A percentile compares a stretch with the other conserved stretches of the same genome.
Conservation (phyloP, 2,888 invertebrate genomes). For the Torymus auratus region DNA sequence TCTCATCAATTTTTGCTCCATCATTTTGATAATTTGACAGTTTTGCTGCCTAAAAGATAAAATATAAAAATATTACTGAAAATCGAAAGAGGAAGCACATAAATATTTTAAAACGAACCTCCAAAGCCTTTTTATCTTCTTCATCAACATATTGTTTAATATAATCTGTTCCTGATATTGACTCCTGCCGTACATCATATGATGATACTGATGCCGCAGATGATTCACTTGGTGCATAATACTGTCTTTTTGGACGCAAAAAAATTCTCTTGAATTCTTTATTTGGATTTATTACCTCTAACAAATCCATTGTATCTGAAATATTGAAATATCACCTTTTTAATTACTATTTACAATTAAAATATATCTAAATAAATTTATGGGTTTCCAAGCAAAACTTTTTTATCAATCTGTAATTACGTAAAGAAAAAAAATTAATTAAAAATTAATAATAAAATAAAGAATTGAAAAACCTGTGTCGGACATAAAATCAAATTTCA, state of each 20-base stretch:
- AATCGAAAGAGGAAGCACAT: no score
- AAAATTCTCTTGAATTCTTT: constrained; percentile 49
- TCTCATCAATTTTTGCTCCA: constrained; percentile 63
- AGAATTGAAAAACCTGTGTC: no score
- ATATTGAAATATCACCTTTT: no score
- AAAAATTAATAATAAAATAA: no score
- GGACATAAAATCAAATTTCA: no score
- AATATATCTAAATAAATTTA: no score
- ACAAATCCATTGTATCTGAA: constrained; percentile 61
- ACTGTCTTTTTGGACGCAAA: background rate
- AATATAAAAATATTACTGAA: constrained; percentile 1
- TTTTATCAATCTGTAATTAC: no score
- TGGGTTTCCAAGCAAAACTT: no score
- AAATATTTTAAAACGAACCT: constrained; percentile 61
- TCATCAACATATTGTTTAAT: constrained; percentile 67
- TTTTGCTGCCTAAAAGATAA: constrained; percentile 43
- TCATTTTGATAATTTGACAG: constrained; percentile 1
- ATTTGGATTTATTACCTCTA: constrained; percentile 59
- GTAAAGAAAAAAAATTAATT: no score
- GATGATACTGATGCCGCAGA: constrained; percentile 1
- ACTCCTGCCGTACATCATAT: background rate
- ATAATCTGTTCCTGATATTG: constrained; percentile 67
- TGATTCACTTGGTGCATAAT: constrained; percentile 10
- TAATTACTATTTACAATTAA: no score
- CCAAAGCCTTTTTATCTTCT: constrained; percentile 67